phyloP scores from a whole-genome alignment of 2,888 invertebrate species.

The Schizotus pectinicornis region DNA sequence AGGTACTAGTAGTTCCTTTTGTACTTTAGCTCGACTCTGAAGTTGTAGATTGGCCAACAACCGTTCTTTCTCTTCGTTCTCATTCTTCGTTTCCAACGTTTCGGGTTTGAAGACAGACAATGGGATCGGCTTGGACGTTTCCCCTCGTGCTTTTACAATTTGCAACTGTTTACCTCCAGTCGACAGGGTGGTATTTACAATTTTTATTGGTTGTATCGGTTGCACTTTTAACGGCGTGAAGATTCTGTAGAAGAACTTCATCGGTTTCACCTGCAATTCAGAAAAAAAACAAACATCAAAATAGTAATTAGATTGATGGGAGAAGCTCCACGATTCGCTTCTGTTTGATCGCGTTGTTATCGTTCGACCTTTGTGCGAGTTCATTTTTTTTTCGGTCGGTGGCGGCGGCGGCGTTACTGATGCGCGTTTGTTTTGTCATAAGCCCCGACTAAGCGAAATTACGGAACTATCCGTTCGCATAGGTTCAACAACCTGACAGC shows the following conservation, averaged over 20 bases:
- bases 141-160: slow-evolving; percentile 50
- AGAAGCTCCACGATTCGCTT: neutral
- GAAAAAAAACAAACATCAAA: slow-evolving; percentile 11
- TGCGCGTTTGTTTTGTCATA: neutral
- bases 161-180: slow-evolving; percentile 56
- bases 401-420: neutral
- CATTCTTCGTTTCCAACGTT: slow-evolving; percentile 23
- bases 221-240: slow-evolving; percentile 56
- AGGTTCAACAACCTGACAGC: slow-evolving; percentile 25
- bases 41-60: slow-evolving; percentile 53
- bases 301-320: neutral
- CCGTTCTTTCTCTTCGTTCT: slow-evolving; percentile 48
- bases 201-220: slow-evolving; percentile 56
- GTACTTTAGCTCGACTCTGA: slow-evolving; percentile 49
- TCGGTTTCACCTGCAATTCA: slow-evolving; percentile 65
- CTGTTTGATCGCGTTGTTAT: neutral
- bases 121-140: slow-evolving; percentile 18
- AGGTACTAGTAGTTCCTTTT: slow-evolving; percentile 36
- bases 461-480: slow-evolving; percentile 19
- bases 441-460: slow-evolving; percentile 17
- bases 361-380: too few relatives aligned
- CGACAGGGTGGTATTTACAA: slow-evolving; percentile 52
- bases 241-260: slow-evolving; percentile 71
- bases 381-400: slow-evolving; percentile 4
- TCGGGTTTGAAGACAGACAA: slow-evolving; percentile 14